phyloP scores from a whole-genome alignment of 2,113 vertebrate species.

The Plotosus lineatus region DNA sequence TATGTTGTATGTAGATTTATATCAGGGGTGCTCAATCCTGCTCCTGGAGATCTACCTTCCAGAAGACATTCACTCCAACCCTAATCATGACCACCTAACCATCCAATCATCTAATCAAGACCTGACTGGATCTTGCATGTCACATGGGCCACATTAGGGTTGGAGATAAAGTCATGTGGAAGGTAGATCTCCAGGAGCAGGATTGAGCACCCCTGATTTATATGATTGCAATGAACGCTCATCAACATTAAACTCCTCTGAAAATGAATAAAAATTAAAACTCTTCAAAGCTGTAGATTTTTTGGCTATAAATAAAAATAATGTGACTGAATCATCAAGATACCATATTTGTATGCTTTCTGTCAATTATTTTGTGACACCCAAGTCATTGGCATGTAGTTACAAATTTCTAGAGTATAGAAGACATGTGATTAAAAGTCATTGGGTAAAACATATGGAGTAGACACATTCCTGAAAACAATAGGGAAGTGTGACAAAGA shows the following conservation, averaged over 20 bases:
- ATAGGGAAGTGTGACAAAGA: not conserved
- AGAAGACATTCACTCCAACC: too few relatives aligned
- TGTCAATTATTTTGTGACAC: not conserved
- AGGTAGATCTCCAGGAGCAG: too few relatives aligned
- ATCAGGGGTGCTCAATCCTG: too few relatives aligned
- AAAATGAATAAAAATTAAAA: not conserved
- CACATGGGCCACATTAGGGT: too few relatives aligned
- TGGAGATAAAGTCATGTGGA: too few relatives aligned
- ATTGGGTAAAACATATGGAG: not conserved
- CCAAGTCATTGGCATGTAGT: not conserved
- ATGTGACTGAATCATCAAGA: not conserved
- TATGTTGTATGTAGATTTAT: too few relatives aligned
- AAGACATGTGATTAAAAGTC: not conserved
- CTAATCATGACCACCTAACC: too few relatives aligned
- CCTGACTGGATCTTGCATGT: too few relatives aligned
- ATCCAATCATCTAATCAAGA: too few relatives aligned
- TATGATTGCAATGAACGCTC: too few relatives aligned
- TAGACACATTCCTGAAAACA: not conserved
- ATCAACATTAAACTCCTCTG: not conserved
- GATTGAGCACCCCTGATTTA: too few relatives aligned
- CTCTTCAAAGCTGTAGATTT: not conserved
- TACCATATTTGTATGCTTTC: not conserved
- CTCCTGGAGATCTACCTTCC: too few relatives aligned
- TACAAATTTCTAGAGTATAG: not conserved
- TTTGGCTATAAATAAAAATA: not conserved